Evolutionary conservation across 2,113 vertebrate genomes (phyloP).

Genomic region (Notechis scutatus): DNA sequence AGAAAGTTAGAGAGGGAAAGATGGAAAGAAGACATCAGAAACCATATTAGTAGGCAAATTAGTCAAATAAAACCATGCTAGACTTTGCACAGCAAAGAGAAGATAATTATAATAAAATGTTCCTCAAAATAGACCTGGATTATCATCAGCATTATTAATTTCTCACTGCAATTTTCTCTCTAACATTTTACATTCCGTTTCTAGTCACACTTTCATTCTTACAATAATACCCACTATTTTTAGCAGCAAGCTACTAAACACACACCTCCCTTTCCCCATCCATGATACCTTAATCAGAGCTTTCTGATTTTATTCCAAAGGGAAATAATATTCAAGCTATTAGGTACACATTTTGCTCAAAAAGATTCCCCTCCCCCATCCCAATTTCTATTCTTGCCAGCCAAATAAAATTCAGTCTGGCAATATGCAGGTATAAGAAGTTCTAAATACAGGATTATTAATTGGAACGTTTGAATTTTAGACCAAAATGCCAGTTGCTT

Average conservation of each 20-base stretch:
- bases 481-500: background rate
- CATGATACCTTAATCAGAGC: background rate
- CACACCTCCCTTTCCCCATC: background rate
- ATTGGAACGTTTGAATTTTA: background rate
- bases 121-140: background rate
- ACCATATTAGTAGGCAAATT: background rate
- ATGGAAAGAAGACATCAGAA: constrained; percentile 9
- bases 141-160: background rate
- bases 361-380: background rate
- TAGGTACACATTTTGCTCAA: background rate
- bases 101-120: constrained; percentile 18
- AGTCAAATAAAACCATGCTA: background rate
- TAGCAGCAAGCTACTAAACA: background rate
- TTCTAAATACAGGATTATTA: background rate
- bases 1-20: background rate
- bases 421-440: background rate
- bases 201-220: background rate
- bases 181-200: background rate
- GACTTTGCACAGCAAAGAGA: background rate
- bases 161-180: background rate
- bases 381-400: background rate
- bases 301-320: background rate
- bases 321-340: background rate
- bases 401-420: background rate
- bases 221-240: background rate